Evolutionary conservation across 2,797 vertebrate species (phyloP).

Genomic region (Sarcoramphus papa): DNA sequence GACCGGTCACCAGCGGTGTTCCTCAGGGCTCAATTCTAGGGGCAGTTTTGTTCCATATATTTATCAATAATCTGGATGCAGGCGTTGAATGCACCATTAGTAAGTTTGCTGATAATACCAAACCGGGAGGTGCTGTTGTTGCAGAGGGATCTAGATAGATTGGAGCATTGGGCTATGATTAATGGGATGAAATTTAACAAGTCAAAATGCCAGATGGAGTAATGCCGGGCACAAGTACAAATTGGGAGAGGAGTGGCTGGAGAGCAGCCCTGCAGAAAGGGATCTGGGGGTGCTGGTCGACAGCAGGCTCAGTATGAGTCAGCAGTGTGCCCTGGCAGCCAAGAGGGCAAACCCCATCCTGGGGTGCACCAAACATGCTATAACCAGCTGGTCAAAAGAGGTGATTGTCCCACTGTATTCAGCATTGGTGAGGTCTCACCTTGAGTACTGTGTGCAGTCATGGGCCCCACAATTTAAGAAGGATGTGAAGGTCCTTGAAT

Average conservation of each 20-base stretch:
- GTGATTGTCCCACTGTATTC: too few relatives aligned
- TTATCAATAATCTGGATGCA: neutral
- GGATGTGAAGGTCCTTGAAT: neutral
- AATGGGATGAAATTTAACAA: neutral
- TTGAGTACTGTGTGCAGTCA: too few relatives aligned
- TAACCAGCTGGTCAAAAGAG: neutral
- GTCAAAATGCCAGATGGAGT: neutral
- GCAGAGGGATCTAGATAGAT: neutral
- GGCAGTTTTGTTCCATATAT: neutral
- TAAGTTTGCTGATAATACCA: too few relatives aligned
- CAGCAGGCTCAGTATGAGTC: neutral
- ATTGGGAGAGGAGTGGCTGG: neutral
- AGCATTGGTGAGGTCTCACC: too few relatives aligned
- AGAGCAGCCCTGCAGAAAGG: neutral
- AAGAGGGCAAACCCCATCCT: neutral
- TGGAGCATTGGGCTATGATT: neutral
- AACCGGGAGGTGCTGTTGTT: neutral
- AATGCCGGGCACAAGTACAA: neutral
- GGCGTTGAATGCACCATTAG: too few relatives aligned
- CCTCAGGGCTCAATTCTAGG: neutral
- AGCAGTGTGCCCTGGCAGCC: neutral
- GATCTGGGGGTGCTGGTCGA: neutral
- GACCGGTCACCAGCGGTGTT: neutral
- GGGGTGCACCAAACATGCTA: neutral
- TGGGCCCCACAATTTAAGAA: too few relatives aligned